phyloP scores from a whole-genome alignment of 2,888 invertebrate species.

The Caradrina kadenii region DNA sequence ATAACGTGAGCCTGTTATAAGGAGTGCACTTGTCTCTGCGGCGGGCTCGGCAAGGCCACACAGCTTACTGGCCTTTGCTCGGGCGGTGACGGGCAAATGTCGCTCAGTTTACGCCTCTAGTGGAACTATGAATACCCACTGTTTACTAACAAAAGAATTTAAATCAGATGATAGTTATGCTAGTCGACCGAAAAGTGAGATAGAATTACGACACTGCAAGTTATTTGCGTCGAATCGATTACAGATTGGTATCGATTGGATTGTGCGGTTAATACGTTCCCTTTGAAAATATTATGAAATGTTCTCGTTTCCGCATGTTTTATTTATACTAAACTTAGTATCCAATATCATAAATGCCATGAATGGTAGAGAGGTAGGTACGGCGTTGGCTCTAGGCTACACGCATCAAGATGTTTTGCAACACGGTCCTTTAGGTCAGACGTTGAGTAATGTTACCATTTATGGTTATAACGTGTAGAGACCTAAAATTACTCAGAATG shows the following conservation, averaged over 20 bases:
- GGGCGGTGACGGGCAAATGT: constrained; percentile 83
- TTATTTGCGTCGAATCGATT: constrained; percentile 45
- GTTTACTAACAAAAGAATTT: constrained; percentile 69
- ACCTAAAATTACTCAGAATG: constrained; percentile 67
- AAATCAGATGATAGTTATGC: constrained; percentile 45
- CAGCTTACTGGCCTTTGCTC: constrained; percentile 76
- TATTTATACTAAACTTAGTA: constrained; percentile 26
- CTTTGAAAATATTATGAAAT: constrained; percentile 49
- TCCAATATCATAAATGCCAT: constrained; percentile 5
- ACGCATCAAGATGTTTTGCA: constrained; percentile 65
- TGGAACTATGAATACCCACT: constrained; percentile 53
- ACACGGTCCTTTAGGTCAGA: constrained; percentile 68
- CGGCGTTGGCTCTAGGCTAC: constrained; percentile 31
- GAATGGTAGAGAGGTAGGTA: constrained; percentile 17
- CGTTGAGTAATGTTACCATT: constrained; percentile 65
- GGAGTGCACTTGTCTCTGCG: constrained; percentile 81
- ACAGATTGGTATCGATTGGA: constrained; percentile 47
- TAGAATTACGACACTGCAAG: constrained; percentile 44
- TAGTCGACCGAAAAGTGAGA: constrained; percentile 26
- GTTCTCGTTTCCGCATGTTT: constrained; percentile 29
- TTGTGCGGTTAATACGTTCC: constrained; percentile 38
- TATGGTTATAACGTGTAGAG: constrained; percentile 66
- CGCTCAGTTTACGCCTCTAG: constrained; percentile 63
- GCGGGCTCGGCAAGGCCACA: constrained; percentile 77
- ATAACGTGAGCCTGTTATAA: constrained; percentile 33